Evolutionary conservation across 2,113 vertebrate genomes (phyloP), one percentile per base, ranked within the genome.

Genomic region (Numida meleagris): DNA sequence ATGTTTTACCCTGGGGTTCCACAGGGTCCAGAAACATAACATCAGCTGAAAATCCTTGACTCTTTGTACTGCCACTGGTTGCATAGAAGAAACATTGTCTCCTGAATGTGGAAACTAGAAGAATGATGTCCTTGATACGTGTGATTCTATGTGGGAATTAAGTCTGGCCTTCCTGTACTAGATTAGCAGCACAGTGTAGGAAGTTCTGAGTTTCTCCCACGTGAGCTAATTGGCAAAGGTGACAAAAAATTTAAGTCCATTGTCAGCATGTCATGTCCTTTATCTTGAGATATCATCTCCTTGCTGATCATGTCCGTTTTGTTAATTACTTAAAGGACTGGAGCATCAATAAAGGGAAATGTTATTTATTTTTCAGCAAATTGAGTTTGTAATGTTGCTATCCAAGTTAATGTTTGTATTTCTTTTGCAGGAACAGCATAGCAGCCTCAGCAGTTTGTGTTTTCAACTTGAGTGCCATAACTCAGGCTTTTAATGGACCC

Each of bases 361-460:
- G 20, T 6, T 14, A 29, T 81, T 33, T 75, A 12, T 74, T 89
- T 94, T 83, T 61, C 68, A 82, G 1, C 18, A 48, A 45, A 19
- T 16, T 18, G 21, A 63, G 13, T 82, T 63, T 40, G 55, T 91
- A 9, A 45, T 77, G 7, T 80, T 82, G 21, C 70, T 90, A 24
- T 12, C 21, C 43, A 50, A 25, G 38, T 84, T 97, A 45, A 90
- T 83, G 25, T 79, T 70, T 95, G 8, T 68, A 36, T 9, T 62
- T 68, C 34, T 91, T 94, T 86, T 95, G 12, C 97, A 99, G 99
- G 96, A 99, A 99, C 97, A 99, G 99, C 96, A 99, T 99, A 62
- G 99, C 99, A 6, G 99, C 99, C 5, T 99, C 99, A 3, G 99
- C 99, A 33, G 99, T 99, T 94, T 99, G 99, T 80, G 98, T 98